Evolutionary conservation across 2,888 invertebrate genomes (phyloP).

Genomic region (Cactoblastis cactorum): DNA sequence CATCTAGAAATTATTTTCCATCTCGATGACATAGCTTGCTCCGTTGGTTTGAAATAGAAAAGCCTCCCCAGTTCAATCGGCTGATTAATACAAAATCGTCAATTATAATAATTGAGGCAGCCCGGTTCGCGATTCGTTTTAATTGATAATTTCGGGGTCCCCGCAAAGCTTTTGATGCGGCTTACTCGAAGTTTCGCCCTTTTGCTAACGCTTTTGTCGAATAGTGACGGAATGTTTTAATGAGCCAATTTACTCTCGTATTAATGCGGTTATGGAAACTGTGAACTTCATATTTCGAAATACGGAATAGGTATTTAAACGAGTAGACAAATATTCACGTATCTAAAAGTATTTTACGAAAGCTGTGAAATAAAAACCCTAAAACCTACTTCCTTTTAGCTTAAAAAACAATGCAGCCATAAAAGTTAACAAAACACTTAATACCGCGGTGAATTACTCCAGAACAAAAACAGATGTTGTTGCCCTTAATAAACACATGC

Average conservation of each 20-base stretch:
- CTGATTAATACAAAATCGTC: constrained; percentile 52
- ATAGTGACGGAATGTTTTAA: constrained; percentile 5
- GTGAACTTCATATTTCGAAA: too few species aligned
- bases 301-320: too few species aligned
- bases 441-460: background rate
- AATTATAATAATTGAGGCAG: constrained; percentile 52
- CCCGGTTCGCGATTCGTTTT: constrained; percentile 39
- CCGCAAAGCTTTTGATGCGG: constrained; percentile 4
- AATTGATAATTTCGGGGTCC: constrained; percentile 33
- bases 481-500: background rate
- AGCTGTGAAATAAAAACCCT: background rate
- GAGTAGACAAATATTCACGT: background rate
- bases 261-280: background rate
- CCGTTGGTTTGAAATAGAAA: constrained; percentile 23
- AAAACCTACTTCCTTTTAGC: background rate
- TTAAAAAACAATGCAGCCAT: background rate
- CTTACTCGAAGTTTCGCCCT: background rate
- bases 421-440: background rate
- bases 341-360: too few species aligned
- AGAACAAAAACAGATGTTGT: constrained; percentile 3
- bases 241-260: constrained; percentile 1
- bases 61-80: constrained; percentile 34
- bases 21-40: constrained; percentile 15
- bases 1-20: constrained; percentile 20
- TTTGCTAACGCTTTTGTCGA: background rate